Base-by-base conservation (phyloP, 2,113 vertebrate species). In the Hyperoodon ampullatus region DNA sequence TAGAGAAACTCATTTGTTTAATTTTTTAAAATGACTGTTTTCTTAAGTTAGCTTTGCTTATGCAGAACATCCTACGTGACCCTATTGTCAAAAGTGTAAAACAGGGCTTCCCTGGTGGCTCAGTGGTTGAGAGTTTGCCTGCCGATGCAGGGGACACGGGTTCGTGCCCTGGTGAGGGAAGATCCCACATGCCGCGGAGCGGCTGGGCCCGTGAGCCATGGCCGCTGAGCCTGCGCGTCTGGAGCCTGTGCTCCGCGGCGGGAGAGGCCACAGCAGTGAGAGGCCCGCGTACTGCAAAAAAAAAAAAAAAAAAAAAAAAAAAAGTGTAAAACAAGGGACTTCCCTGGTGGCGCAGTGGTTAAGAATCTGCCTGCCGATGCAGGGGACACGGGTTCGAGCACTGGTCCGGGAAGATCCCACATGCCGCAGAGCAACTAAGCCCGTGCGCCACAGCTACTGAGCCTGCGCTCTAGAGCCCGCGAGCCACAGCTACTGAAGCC, bases 251-350 rank as follows among this genome's bases (percentile, higher is more conserved):
- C n/a, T n/a, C n/a, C n/a, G n/a, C n/a, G n/a, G n/a, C n/a, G n/a
- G n/a, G n/a, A n/a, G n/a, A n/a, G n/a, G n/a, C n/a, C n/a, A n/a
- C n/a, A n/a, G n/a, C n/a, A n/a, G n/a, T n/a, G n/a, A n/a, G n/a
- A n/a, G n/a, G n/a, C n/a, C n/a, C n/a, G n/a, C n/a, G n/a, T n/a
- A n/a, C n/a, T n/a, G n/a, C n/a, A n/a, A n/a, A n/a, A n/a, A n/a
- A n/a, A n/a, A n/a, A n/a, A n/a, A n/a, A n/a, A n/a, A n/a, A n/a
- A n/a, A n/a, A n/a, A n/a, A n/a, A n/a, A n/a, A n/a, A n/a, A 33
- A 13, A 0, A 21, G 6, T 5, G 11, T 23, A 2, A 35, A 53
- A 42, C 0, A 23, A 18, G 72, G 2, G 72, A 3, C 44, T 19
- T 75, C 72, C 72, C 44, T 1, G 28, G 44, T 19, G 26, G 44